Evolutionary conservation across 53 echinoderm and acorn worm genomes (phyloP).

Genomic region (Stichopus horrens): DNA sequence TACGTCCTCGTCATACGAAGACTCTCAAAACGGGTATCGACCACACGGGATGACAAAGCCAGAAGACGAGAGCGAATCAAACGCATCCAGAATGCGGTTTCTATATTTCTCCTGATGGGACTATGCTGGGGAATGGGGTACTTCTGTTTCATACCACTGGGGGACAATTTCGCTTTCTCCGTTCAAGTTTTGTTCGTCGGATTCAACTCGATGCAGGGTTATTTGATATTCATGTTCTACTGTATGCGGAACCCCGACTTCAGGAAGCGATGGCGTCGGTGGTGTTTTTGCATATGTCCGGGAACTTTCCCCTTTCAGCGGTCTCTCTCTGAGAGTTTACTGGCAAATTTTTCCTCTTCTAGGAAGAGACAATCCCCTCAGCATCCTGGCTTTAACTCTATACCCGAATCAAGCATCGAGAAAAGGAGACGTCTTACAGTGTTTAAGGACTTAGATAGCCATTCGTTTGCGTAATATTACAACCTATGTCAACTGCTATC

Average conservation of each 20-base stretch:
- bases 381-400: slow-evolving; percentile 43
- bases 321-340: background rate
- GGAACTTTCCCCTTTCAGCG: background rate
- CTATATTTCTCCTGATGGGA: slow-evolving; percentile 78
- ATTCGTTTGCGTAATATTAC: no score
- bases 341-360: background rate
- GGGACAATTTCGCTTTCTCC: slow-evolving; percentile 41
- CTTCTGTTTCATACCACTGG: slow-evolving; percentile 60
- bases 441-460: no score
- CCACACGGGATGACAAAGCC: background rate
- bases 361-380: slow-evolving; percentile 48
- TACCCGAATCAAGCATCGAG: no score
- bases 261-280: slow-evolving; percentile 54
- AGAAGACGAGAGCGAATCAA: slow-evolving; percentile 25
- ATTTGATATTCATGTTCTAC: slow-evolving; percentile 83
- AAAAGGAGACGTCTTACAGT: no score
- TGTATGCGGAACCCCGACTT: slow-evolving; percentile 78
- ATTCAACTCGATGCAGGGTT: slow-evolving; percentile 81
- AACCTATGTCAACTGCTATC: no score
- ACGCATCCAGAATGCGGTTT: slow-evolving; percentile 68
- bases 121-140: slow-evolving; percentile 79
- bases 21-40: slow-evolving; percentile 54
- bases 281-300: slow-evolving; percentile 45
- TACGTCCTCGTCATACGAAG: slow-evolving; percentile 65
- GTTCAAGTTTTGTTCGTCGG: slow-evolving; percentile 70